Evolutionary conservation across 2,888 invertebrate genomes (phyloP).

Genomic region (Cephalotes varians): DNA sequence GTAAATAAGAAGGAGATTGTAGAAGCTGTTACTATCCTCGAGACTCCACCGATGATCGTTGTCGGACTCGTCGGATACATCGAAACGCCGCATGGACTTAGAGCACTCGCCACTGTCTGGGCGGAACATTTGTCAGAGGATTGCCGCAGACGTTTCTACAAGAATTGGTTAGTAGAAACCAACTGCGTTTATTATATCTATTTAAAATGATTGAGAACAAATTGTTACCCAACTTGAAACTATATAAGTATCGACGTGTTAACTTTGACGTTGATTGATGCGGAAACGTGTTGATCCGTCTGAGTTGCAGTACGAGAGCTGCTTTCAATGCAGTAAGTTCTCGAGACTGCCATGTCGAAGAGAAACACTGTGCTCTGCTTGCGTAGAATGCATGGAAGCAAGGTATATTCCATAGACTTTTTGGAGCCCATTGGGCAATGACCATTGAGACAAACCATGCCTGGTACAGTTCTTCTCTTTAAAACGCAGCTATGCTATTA

Average conservation of each 20-base stretch:
- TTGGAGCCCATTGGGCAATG: conserved; percentile 90
- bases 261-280: conserved; percentile 71
- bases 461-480: conserved; percentile 86
- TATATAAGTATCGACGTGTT: conserved; percentile 64
- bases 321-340: conserved; percentile 86
- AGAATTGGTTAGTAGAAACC: conserved; percentile 95
- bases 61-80: conserved; percentile 99
- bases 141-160: conserved; percentile 99
- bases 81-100: conserved; percentile 98
- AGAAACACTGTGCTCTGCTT: conserved; percentile 87
- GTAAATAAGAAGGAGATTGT: conserved; percentile 99
- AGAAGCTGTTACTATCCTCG: conserved; percentile 99
- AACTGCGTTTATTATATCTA: not conserved
- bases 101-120: conserved; percentile 98
- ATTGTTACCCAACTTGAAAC: not conserved
- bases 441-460: conserved; percentile 91
- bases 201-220: not conserved
- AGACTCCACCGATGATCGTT: conserved; percentile 99
- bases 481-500: not conserved
- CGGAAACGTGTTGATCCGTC: conserved; percentile 74
- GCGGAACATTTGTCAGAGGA: conserved; percentile 99
- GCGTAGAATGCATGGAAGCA: conserved; percentile 87
- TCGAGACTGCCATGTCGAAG: conserved; percentile 88
- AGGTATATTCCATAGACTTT: conserved; percentile 92
- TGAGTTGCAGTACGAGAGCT: conserved; percentile 82